These are phyloP conservation scores for Holacanthella duospinosa DNA, from an alignment of 2,888 invertebrate species.

Conservation along the genomic window DNA sequence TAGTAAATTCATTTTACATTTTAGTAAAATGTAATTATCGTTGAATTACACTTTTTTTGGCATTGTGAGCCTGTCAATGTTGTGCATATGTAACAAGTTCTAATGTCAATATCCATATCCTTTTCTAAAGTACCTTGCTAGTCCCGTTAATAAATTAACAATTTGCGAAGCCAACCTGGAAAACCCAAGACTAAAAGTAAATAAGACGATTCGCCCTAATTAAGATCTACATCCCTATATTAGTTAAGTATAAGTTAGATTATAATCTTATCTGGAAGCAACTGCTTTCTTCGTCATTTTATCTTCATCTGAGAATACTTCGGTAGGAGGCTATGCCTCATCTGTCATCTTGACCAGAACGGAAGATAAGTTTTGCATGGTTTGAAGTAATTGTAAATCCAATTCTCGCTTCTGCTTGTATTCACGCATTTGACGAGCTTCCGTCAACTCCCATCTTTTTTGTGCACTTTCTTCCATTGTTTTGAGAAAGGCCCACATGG, in stretches of 20 bases:
- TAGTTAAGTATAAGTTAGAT: background rate
- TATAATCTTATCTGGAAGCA: background rate
- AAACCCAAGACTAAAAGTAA: too few species aligned
- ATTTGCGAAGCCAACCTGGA: too few species aligned
- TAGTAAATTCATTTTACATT: too few species aligned
- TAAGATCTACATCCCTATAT: background rate
- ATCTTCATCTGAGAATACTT: too few species aligned
- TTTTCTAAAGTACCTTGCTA: too few species aligned
- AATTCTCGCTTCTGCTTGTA: background rate
- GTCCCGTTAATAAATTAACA: too few species aligned
- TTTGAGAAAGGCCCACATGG: background rate
- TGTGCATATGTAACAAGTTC: too few species aligned
- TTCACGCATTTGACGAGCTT: background rate
- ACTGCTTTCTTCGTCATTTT: background rate
- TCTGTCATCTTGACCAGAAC: constrained; percentile 1
- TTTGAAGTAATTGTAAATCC: background rate
- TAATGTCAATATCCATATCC: too few species aligned
- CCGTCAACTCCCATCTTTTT: background rate
- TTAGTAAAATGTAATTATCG: too few species aligned
- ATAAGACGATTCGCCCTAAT: too few species aligned
- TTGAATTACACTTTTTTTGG: too few species aligned
- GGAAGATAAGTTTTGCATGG: background rate
- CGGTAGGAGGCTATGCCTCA: background rate
- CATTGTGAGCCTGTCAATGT: too few species aligned
- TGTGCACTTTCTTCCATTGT: constrained; percentile 2